phyloP scores from a whole-genome alignment of 2,797 vertebrate species.

The Lepilemur ruficaudatus region DNA sequence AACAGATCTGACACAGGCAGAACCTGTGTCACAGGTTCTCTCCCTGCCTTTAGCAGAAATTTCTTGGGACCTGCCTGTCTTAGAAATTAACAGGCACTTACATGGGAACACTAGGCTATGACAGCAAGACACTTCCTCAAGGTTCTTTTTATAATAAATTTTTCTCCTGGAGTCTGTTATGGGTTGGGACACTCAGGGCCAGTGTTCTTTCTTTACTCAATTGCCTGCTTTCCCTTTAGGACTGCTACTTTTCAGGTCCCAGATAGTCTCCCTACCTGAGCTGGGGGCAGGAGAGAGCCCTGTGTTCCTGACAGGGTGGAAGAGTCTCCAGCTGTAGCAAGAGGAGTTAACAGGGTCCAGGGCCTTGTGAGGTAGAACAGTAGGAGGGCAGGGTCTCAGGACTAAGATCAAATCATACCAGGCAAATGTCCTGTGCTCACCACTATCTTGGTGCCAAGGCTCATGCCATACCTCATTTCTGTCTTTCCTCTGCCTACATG shows the following conservation, averaged over 20 bases:
- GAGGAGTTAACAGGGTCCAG: too few species aligned
- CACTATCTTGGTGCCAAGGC: background rate
- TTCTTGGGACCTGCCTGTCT: background rate
- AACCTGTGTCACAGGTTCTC: background rate
- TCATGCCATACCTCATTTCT: background rate
- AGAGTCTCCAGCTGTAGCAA: background rate
- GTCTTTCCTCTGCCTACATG: background rate
- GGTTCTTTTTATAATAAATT: background rate
- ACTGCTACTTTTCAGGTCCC: background rate
- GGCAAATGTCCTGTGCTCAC: background rate
- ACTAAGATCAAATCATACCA: background rate
- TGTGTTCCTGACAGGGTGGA: background rate
- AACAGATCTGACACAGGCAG: too few species aligned
- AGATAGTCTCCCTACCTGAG: background rate
- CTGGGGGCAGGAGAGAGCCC: background rate
- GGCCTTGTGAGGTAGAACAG: background rate
- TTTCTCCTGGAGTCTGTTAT: background rate
- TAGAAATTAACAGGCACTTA: background rate
- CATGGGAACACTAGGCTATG: background rate
- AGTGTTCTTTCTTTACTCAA: background rate
- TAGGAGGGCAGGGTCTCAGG: background rate
- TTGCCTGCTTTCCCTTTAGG: background rate
- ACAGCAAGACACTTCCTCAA: background rate
- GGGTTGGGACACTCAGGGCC: background rate
- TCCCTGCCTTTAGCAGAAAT: background rate